Evolutionary conservation across 1,140 invertebrate genomes (phyloP).

Genomic region (Brachionus asplanchnoidis): DNA sequence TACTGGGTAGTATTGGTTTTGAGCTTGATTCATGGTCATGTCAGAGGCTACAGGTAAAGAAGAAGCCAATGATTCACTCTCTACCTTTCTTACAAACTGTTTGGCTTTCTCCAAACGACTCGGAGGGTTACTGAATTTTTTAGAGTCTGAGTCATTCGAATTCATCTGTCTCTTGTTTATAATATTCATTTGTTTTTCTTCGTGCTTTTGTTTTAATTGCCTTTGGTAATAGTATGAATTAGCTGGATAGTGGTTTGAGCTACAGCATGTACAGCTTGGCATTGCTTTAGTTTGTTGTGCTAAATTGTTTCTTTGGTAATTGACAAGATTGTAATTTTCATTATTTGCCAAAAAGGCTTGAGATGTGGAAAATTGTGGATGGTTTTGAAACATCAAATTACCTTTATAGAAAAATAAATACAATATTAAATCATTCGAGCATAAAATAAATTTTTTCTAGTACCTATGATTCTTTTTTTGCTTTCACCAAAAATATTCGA

Average conservation of each 20-base stretch:
- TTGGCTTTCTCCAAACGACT: constrained; percentile 24
- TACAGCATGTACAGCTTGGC: constrained; percentile 7
- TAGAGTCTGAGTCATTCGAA: not conserved
- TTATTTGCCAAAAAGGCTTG: constrained; percentile 1
- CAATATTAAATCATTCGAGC: not conserved
- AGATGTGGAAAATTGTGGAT: not conserved
- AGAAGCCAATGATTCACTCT: not conserved
- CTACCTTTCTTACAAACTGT: not conserved
- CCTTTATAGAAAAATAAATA: constrained; percentile 19
- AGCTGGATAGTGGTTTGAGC: not conserved
- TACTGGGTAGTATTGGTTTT: constrained; percentile 12
- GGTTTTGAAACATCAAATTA: constrained; percentile 25
- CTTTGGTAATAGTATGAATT: not conserved
- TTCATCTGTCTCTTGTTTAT: not conserved
- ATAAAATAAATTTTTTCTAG: not conserved
- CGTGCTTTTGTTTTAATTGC: not conserved
- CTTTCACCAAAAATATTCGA: not conserved
- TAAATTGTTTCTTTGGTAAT: not conserved
- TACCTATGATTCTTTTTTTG: constrained; percentile 37
- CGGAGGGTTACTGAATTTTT: not conserved
- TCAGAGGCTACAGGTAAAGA: not conserved
- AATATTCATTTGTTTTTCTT: not conserved
- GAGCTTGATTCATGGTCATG: not conserved
- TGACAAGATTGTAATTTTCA: constrained; percentile 26
- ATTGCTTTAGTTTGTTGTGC: not conserved